Evolutionary conservation across 1,140 invertebrate genomes (phyloP), one percentile per base, ranked within the genome.

Genomic region (Drosophila persimilis): DNA sequence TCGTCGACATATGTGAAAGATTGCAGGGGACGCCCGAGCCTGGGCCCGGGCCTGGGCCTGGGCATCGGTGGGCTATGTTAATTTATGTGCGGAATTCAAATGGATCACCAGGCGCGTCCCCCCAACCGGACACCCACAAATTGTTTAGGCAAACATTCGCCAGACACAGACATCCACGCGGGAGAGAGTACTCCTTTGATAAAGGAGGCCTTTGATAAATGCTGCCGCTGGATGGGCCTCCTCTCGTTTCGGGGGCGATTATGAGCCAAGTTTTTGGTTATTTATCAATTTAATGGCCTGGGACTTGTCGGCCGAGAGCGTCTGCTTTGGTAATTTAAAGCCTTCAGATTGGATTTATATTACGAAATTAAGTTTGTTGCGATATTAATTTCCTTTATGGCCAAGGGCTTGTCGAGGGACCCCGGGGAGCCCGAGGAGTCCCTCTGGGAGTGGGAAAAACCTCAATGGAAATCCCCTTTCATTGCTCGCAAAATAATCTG

Each of bases 61-160:
- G 8, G 31, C 31, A 35, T 3, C 31, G 64, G 22, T 45, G 51
- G 53, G 56, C 48, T 66, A 65, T 72, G 78, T 85, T 86, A 88
- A 86, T 86, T 86, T 86, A 86, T 86, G 81, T 81, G 78, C 66
- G 83, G 83, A 80, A 86, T 86, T 86, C 88, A 83, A 88, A 88
- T 86, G 74, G 77, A 77, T 86, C 73, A 64, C 52, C 67, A 11
- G 35, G 35, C 35, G 35, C 35, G 11, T 39, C 29, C 13, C 57
- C 29, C 47, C 69, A 54, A 24, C 61, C 57, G 62, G 61, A 65
- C 62, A 67, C 61, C 44, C 71, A 52, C 78, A 83, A 86, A 86
- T 79, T 86, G 78, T 69, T 78, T 58, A 54, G 52, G 60, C 60
- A 80, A 88, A 75, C 77, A 78, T 62, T 66, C 31, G 26, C 48